phyloP scores from a whole-genome alignment of 2,888 invertebrate genomes.

The Agriopis leucophaearia region DNA sequence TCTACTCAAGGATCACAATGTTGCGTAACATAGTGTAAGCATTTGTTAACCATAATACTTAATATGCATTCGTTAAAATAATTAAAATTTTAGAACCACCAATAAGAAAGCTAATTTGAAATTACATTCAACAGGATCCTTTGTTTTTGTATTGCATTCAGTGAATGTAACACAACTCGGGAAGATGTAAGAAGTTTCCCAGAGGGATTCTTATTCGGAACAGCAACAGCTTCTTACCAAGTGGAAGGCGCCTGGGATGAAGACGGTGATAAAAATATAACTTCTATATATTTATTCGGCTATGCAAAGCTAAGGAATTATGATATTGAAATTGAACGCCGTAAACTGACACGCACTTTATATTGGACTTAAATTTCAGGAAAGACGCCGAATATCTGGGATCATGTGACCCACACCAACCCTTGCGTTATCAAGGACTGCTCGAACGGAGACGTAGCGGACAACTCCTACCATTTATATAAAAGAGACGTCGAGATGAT shows the following conservation, averaged over 20 bases:
- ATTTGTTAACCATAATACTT: neutral
- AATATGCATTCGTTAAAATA: constrained; percentile 8
- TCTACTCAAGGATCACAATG: constrained; percentile 19
- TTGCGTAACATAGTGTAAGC: constrained; percentile 28
- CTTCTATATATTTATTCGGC: neutral
- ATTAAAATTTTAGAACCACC: neutral
- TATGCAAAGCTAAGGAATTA: neutral
- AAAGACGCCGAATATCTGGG: constrained; percentile 87
- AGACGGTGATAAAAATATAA: constrained; percentile 66
- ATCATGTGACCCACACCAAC: constrained; percentile 78
- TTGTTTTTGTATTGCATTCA: constrained; percentile 26
- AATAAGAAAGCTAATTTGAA: neutral
- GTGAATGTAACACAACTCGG: constrained; percentile 35
- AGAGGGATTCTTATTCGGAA: constrained; percentile 59
- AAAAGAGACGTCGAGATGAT: constrained; percentile 80
- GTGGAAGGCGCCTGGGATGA: constrained; percentile 84
- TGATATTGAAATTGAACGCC: neutral
- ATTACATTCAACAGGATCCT: constrained; percentile 33
- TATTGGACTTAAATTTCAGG: constrained; percentile 55
- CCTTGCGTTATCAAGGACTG: constrained; percentile 80
- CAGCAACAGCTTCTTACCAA: constrained; percentile 79
- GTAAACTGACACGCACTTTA: too few relatives aligned
- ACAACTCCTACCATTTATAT: constrained; percentile 86
- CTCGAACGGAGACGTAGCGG: constrained; percentile 85
- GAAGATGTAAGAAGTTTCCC: constrained; percentile 56